phyloP scores from a whole-genome alignment of 2,888 invertebrate genomes.

The Prosapia bicincta region DNA sequence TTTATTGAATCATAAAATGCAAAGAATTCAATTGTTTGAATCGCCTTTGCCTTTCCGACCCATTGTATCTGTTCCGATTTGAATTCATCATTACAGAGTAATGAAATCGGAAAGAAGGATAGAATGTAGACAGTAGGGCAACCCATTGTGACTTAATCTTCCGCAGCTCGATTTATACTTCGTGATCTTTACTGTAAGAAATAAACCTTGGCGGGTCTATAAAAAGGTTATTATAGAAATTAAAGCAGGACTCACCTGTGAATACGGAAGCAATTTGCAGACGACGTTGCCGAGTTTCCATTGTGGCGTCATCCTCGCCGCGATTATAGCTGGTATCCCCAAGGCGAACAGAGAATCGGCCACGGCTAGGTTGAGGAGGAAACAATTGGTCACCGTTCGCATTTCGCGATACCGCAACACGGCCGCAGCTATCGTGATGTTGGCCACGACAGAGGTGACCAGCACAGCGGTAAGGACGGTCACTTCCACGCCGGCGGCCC shows the following conservation, averaged over 20 bases:
- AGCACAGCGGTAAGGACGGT: constrained; percentile 48
- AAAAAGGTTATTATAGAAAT: not conserved
- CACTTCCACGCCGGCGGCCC: constrained; percentile 47
- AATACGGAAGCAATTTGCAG: constrained; percentile 54
- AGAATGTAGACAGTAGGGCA: not conserved
- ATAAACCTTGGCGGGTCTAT: not conserved
- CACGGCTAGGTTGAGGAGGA: constrained; percentile 58
- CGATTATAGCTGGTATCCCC: constrained; percentile 54
- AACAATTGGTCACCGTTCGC: constrained; percentile 56
- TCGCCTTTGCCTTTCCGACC: not conserved
- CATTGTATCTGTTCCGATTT: not conserved
- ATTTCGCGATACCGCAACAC: constrained; percentile 53
- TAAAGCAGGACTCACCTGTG: constrained; percentile 48
- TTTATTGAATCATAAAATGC: not conserved
- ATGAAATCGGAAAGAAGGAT: not conserved
- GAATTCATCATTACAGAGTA: not conserved
- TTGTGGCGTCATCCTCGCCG: constrained; percentile 50
- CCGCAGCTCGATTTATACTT: not conserved
- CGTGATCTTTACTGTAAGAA: not conserved
- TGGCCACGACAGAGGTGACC: constrained; percentile 51
- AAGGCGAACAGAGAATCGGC: constrained; percentile 59
- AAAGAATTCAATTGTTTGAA: not conserved
- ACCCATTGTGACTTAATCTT: not conserved
- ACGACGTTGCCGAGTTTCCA: constrained; percentile 52
- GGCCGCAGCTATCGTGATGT: constrained; percentile 52